phyloP scores from a whole-genome alignment of 2,113 vertebrate species.

The Poeciliopsis retropinna region DNA sequence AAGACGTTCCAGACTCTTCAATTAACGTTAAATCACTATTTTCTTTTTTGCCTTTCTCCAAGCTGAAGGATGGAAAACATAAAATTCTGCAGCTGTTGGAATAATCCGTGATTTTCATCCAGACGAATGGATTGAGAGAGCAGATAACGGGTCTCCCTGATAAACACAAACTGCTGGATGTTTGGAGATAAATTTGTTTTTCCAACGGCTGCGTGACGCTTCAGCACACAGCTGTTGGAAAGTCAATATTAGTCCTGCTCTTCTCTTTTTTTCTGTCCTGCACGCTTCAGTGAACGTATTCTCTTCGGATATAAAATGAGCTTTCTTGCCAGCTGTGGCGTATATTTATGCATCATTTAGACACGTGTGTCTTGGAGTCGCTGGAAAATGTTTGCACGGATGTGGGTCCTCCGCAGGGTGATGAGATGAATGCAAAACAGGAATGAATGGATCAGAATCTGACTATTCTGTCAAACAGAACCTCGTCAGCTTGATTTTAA shows the following conservation, averaged over 20 bases:
- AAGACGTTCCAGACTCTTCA: background rate
- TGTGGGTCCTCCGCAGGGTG: background rate
- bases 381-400: constrained; percentile 11
- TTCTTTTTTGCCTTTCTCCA: background rate
- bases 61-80: background rate
- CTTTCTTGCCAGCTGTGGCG: constrained; percentile 46
- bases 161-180: background rate
- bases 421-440: constrained; percentile 1
- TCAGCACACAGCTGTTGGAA: constrained; percentile 21
- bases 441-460: background rate
- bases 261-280: constrained; percentile 28
- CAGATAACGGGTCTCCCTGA: background rate
- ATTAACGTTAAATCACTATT: background rate
- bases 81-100: background rate
- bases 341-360: constrained; percentile 4
- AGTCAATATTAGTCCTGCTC: constrained; percentile 27
- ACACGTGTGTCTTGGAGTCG: constrained; percentile 20
- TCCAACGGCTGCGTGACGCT: background rate
- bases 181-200: background rate
- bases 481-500: background rate
- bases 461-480: background rate
- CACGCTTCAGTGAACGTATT: constrained; percentile 46
- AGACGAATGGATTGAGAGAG: background rate
- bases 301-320: constrained; percentile 36
- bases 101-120: background rate